Percentiles rank a stretch among this genome's conserved stretches.
phyloP scores from a whole-genome alignment of 1,140 invertebrate genomes.

The Belonocnema kinseyi region DNA sequence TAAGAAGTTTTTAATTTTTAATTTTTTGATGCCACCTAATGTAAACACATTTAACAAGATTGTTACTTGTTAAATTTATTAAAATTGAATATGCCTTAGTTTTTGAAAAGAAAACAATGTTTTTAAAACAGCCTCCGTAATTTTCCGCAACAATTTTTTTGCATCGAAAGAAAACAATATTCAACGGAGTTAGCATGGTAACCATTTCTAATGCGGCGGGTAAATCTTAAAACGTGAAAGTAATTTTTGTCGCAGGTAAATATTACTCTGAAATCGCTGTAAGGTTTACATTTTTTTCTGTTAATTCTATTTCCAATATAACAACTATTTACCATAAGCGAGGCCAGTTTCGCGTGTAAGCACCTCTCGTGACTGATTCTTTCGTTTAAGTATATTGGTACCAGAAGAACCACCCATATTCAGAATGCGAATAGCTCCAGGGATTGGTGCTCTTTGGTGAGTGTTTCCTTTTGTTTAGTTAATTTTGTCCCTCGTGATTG shows the following conservation, averaged over 20 bases:
- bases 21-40: too few species aligned
- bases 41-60: too few species aligned
- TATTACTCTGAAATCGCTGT: too few species aligned
- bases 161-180: too few species aligned
- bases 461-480: constrained; percentile 29
- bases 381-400: not conserved
- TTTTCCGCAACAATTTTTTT: not conserved
- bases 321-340: not conserved
- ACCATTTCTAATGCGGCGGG: too few species aligned
- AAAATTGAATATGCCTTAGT: too few species aligned
- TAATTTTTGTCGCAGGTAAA: too few species aligned
- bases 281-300: too few species aligned
- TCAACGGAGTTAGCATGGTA: too few species aligned
- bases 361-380: constrained; percentile 1
- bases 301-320: not conserved
- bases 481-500: constrained; percentile 10
- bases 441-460: not conserved
- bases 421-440: constrained; percentile 19
- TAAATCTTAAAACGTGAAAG: too few species aligned
- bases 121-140: not conserved
- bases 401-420: not conserved
- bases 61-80: too few species aligned
- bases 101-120: not conserved
- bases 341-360: constrained; percentile 10
- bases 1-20: too few species aligned